These are phyloP conservation scores for Amphimedon queenslandica DNA, from an alignment of 37 sponge, comb jelly and placozoan genomes.

Conservation along the genomic window DNA sequence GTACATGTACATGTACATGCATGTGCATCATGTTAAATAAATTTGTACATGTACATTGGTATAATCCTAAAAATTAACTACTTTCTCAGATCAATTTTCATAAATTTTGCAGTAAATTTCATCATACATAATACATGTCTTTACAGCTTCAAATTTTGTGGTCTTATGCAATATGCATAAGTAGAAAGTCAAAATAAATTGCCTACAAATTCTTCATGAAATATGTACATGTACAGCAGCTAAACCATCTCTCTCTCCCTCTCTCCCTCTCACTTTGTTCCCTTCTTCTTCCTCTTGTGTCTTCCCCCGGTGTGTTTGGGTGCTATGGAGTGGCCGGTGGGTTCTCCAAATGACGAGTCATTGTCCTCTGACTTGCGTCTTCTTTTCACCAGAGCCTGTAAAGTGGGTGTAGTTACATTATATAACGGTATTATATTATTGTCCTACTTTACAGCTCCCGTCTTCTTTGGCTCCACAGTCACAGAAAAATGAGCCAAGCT, in stretches of 20 bases:
- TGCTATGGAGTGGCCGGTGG: no score
- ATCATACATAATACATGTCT: not conserved
- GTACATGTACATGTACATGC: slow-evolving; percentile 1
- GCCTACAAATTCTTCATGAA: no score
- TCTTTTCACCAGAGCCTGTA: slow-evolving; percentile 59
- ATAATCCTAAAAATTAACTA: no score
- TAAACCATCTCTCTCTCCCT: slow-evolving; percentile 2
- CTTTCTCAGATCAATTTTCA: no score
- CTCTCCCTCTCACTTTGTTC: slow-evolving; percentile 13
- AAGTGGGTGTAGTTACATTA: not conserved
- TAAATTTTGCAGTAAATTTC: not conserved
- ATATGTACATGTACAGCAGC: no score
- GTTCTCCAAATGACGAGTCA: no score
- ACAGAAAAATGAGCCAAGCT: slow-evolving; percentile 90
- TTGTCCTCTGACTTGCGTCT: no score
- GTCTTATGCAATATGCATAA: no score
- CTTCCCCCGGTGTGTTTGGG: no score
- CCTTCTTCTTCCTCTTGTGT: not conserved
- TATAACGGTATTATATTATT: not conserved
- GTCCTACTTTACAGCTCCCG: slow-evolving; percentile 63
- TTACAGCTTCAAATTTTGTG: no score
- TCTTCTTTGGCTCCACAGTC: slow-evolving; percentile 92
- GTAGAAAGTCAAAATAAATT: no score
- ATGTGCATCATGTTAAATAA: not conserved
- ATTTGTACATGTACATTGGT: no score